A percentile compares a stretch with the other conserved stretches of the same genome.
Evolutionary conservation across 2,113 vertebrate species (phyloP).

Genomic region (Ceyx margarethae): DNA sequence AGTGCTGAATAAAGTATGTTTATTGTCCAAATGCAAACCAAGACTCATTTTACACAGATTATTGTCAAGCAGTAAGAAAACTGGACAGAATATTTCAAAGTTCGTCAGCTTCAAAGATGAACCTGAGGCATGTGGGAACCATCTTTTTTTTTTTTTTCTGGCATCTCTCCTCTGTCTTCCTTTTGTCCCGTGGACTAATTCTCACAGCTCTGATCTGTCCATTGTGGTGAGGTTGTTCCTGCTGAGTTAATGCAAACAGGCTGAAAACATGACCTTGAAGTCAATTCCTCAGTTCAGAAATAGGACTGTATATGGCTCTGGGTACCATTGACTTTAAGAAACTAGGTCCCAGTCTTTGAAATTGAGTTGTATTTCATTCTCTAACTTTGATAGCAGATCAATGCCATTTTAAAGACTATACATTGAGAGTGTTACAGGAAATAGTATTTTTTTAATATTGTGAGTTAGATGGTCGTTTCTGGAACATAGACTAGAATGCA

Average conservation of each 20-base stretch:
- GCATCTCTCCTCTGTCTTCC: not conserved
- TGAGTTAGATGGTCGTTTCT: not conserved
- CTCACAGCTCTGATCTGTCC: not conserved
- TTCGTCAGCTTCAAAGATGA: conserved; percentile 13
- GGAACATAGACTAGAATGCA: not conserved
- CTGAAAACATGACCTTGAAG: not conserved
- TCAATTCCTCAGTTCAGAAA: not conserved
- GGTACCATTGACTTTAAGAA: not conserved
- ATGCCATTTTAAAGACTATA: not conserved
- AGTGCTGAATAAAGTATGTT: not conserved
- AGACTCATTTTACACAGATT: not conserved
- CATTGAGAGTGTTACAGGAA: no score
- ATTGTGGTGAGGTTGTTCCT: not conserved
- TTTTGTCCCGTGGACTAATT: not conserved
- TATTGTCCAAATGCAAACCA: not conserved
- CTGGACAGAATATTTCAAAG: not conserved
- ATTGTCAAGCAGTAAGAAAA: not conserved
- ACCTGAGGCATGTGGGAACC: not conserved
- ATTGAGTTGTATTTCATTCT: not conserved
- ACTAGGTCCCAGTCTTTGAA: not conserved
- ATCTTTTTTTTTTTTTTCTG: conserved; percentile 18
- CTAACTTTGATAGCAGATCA: not conserved
- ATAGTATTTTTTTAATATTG: not conserved
- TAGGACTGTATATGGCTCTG: not conserved
- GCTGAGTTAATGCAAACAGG: rapidly evolving